These are phyloP conservation scores for Tiliacea aurago DNA, from an alignment of 2,888 invertebrate species.

Conservation along the genomic window DNA sequence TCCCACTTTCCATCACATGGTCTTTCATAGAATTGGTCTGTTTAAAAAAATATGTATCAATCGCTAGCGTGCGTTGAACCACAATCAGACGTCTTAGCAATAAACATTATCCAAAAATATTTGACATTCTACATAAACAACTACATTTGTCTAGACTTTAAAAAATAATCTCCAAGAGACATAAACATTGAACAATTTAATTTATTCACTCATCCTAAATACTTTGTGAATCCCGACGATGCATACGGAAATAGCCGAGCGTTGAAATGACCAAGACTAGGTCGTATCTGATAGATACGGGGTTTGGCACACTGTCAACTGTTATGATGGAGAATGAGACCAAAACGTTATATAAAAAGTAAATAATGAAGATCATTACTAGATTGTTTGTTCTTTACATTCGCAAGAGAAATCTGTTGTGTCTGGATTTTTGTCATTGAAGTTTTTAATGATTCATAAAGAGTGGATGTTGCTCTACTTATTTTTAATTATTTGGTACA, in stretches of 20 bases:
- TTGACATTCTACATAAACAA: conserved; percentile 18
- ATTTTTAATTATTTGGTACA: not conserved
- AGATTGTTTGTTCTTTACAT: not conserved
- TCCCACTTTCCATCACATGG: not conserved
- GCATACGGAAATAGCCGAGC: conserved; percentile 50
- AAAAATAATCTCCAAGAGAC: conserved; percentile 6
- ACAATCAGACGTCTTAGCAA: not conserved
- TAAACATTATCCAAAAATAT: not conserved
- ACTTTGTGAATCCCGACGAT: conserved; percentile 24
- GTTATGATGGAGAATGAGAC: conserved; percentile 36
- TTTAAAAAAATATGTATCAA: not conserved
- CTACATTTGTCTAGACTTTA: conserved; percentile 36
- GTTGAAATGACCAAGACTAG: conserved; percentile 46
- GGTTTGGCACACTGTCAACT: conserved; percentile 58
- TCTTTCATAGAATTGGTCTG: not conserved
- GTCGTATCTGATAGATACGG: conserved; percentile 35
- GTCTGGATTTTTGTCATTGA: conserved; percentile 1
- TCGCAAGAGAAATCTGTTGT: conserved; percentile 6
- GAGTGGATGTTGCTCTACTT: not conserved
- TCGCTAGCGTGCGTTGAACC: conserved; percentile 12
- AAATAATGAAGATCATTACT: conserved; percentile 28
- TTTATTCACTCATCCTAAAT: conserved; percentile 28
- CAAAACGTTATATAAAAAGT: conserved; percentile 26
- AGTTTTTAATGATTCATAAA: not conserved
- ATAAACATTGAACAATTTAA: conserved; percentile 29